phyloP scores from a whole-genome alignment of 1,140 invertebrate species.

The Apis laboriosa region DNA sequence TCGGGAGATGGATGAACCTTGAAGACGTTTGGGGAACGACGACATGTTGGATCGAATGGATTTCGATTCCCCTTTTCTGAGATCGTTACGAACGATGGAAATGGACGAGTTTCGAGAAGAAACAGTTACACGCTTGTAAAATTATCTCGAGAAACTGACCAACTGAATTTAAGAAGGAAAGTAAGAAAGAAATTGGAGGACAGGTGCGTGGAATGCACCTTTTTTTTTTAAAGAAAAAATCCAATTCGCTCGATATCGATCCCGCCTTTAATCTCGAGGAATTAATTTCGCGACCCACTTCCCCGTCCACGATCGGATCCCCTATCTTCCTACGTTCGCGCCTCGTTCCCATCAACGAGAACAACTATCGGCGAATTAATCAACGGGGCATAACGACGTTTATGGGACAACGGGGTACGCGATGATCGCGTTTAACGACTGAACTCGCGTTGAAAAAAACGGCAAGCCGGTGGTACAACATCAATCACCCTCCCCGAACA shows the following conservation, averaged over 20 bases:
- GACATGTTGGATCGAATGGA: slow-evolving; percentile 18
- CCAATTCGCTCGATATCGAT: background rate
- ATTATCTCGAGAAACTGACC: too few relatives aligned
- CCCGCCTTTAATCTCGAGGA: slow-evolving; percentile 15
- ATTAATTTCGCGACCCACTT: slow-evolving; percentile 38
- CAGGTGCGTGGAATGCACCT: background rate
- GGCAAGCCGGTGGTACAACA: too few relatives aligned
- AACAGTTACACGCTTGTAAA: too few relatives aligned
- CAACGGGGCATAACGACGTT: slow-evolving; percentile 18
- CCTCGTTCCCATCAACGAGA: background rate
- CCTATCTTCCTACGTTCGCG: background rate
- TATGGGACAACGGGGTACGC: slow-evolving; percentile 7
- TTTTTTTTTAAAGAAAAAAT: too few relatives aligned
- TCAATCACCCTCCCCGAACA: background rate
- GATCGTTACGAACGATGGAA: background rate
- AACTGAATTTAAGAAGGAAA: too few relatives aligned
- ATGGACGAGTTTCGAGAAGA: too few relatives aligned
- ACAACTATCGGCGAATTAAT: slow-evolving; percentile 36
- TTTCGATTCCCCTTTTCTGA: background rate
- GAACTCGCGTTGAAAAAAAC: slow-evolving; percentile 2
- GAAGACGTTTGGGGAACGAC: background rate
- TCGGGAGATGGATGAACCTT: slow-evolving; percentile 56
- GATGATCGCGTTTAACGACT: slow-evolving; percentile 29
- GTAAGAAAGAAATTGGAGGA: too few relatives aligned
- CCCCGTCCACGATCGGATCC: background rate